Base-by-base conservation (phyloP, 1,140 invertebrate genomes). In the Steinernema feltiae region DNA sequence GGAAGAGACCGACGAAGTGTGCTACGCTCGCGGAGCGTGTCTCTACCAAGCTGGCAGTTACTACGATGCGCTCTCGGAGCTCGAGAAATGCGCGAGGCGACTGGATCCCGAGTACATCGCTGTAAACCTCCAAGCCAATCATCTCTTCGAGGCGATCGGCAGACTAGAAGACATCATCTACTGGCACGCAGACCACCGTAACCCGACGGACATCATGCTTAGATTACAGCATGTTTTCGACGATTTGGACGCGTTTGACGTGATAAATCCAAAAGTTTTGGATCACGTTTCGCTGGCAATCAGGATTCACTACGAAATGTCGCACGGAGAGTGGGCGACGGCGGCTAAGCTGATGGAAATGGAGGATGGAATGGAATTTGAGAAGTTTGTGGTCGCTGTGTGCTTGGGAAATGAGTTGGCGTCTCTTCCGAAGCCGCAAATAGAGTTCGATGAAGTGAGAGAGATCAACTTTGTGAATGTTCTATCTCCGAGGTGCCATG, bases 241-340 rank as follows among this genome's bases (percentile, higher is more conserved):
- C 24, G 53, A 63, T 27, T 63, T 63, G 53, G 53, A 63, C 53
- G 53, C 53, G 15, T 63, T n/a, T 21, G 53, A 63, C 53, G 53
- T 63, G 3, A 63, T 63, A 7, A 63, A 63, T 21, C 53, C 53
- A 21, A 63, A 63, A 3, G 3, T 17, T 3, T 21, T 63, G 12
- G 53, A 63, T 27, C 12, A 63, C 24, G 2, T 63, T 3, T 63
- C 53, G 53, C 15, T 63, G 24, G 24, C 12, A 7, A 63, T 63
- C 24, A 63, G 24, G 24, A 63, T 63, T 27, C 53, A 63, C 53
- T 63, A 63, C 53, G 53, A 63, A 27, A 63, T 63, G 53, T 63
- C 53, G 15, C 24, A 15, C 12, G 53, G 24, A 27, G 24, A 27
- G 7, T 63, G 53, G 53, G 53, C 7, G 3, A 3, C 24, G 2